phyloP scores from a whole-genome alignment of 37 sponge, comb jelly and placozoan genomes.

The Lycopodina hypogea region DNA sequence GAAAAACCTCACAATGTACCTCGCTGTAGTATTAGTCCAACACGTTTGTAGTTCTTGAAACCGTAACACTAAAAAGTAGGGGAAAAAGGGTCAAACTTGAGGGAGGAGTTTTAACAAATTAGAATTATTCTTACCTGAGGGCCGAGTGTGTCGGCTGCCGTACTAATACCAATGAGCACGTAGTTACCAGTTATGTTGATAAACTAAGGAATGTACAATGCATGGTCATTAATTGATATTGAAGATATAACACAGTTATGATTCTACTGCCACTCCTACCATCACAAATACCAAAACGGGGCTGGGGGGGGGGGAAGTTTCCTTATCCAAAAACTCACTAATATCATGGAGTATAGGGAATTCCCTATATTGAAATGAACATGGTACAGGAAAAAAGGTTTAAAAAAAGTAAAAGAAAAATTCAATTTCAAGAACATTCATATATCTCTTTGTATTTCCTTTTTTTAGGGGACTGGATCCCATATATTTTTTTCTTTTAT shows the following conservation, averaged over 20 bases:
- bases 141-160: conserved; percentile 63
- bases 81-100: not conserved
- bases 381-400: no score
- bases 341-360: not conserved
- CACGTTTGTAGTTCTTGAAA: conserved; percentile 58
- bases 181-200: conserved; percentile 36
- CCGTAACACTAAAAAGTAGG: conserved; percentile 50
- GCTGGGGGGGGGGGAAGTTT: not conserved
- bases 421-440: no score
- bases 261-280: no score
- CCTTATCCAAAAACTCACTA: not conserved
- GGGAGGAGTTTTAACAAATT: not conserved
- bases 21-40: conserved; percentile 59
- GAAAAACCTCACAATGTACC: no score
- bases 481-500: no score
- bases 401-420: no score
- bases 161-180: conserved; percentile 39
- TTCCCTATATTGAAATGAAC: no score
- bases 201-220: conserved; percentile 1
- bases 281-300: no score
- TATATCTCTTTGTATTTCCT: no score
- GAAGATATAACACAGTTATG: no score
- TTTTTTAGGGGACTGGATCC: no score
- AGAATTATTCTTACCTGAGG: conserved; percentile 35
- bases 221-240: no score